A percentile compares a stretch with the other conserved stretches of the same genome.
Evolutionary conservation across 2,113 vertebrate species (phyloP).

Genomic region (Pelmatolapia mariae): DNA sequence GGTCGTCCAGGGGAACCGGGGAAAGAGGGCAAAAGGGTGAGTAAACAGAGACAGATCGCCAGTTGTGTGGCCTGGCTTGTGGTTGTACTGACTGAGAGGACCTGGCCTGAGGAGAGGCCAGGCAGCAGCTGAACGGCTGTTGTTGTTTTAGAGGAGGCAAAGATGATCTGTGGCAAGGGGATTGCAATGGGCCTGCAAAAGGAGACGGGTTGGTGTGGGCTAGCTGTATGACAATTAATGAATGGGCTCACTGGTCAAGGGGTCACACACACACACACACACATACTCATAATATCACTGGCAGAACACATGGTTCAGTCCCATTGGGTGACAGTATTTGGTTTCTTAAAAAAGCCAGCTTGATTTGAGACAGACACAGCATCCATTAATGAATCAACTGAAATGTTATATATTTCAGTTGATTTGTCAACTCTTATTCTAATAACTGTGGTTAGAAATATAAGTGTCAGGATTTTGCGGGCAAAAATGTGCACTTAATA

Average conservation of each 20-base stretch:
- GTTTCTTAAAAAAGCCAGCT: conserved; percentile 7
- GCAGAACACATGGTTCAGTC: conserved; percentile 38
- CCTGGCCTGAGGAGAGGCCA: conserved; percentile 35
- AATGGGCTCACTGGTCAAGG: conserved; percentile 9
- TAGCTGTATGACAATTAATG: conserved; percentile 54
- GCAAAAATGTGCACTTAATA: background rate
- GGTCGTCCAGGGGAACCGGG: conserved; percentile 84
- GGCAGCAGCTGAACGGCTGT: conserved; percentile 64
- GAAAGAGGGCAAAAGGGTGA: conserved; percentile 96
- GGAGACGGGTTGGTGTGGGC: background rate
- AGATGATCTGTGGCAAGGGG: conserved; percentile 40
- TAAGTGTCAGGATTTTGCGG: background rate
- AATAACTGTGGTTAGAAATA: background rate
- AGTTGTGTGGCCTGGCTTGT: conserved; percentile 44
- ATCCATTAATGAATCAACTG: background rate
- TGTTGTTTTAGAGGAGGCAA: conserved; percentile 27
- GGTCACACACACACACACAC: conserved; percentile 28
- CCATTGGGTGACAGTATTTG: conserved; percentile 12
- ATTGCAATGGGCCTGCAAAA: conserved; percentile 12
- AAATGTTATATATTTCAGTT: background rate
- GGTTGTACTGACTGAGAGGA: conserved; percentile 34
- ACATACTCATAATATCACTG: conserved; percentile 14
- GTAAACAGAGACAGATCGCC: conserved; percentile 72
- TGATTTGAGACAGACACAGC: conserved; percentile 1
- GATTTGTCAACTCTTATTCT: background rate